A percentile compares a stretch with the other conserved stretches of the same genome.
These are phyloP conservation scores for Pteropus rufus DNA, from an alignment of 2,797 vertebrate species.

Conservation along the genomic window DNA sequence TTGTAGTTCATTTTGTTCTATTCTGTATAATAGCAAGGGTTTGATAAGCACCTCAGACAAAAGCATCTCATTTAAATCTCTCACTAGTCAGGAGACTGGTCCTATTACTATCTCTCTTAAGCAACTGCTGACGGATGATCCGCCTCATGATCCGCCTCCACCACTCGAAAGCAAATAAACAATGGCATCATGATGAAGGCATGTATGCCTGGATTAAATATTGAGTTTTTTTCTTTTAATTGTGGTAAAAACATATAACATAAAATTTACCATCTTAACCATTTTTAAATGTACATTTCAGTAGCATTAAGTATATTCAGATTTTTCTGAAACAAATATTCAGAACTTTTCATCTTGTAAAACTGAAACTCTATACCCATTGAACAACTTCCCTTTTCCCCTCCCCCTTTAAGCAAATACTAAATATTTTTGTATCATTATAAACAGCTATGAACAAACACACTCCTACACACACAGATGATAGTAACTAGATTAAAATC, in stretches of 20 bases:
- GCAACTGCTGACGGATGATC: neutral
- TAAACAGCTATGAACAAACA: neutral
- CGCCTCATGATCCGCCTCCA: neutral
- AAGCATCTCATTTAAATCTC: slow-evolving; percentile 15
- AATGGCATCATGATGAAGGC: neutral
- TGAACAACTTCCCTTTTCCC: neutral
- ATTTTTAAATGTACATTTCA: neutral
- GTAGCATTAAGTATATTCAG: neutral
- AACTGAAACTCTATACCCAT: neutral
- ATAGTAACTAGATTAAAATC: neutral
- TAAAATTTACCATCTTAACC: neutral
- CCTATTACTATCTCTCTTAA: neutral
- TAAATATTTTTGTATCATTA: neutral
- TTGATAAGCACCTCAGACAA: neutral
- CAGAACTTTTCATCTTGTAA: neutral
- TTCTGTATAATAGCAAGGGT: neutral
- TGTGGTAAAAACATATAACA: neutral
- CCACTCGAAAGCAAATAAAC: neutral
- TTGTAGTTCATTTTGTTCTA: slow-evolving; percentile 5
- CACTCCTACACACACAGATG: neutral
- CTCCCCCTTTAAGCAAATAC: neutral
- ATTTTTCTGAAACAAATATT: neutral
- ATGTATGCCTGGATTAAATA: neutral
- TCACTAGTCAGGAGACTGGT: neutral
- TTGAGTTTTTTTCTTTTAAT: neutral